Percentiles rank a stretch among this genome's conserved stretches.
Conservation (phyloP, 2,888 invertebrate species). For the Capitulum mitella region DNA sequence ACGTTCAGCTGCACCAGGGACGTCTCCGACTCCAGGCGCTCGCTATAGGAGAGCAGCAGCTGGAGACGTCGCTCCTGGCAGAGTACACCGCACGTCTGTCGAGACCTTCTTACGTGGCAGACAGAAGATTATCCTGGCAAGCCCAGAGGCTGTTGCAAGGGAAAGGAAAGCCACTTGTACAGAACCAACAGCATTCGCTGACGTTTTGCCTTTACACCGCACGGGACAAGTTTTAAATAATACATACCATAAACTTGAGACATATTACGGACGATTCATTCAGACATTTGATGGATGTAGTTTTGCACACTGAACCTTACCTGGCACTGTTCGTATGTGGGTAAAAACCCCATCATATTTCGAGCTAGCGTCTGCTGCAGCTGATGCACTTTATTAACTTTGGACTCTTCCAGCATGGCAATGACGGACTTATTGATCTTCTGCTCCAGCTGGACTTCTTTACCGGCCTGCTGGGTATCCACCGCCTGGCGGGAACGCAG, state of each 20-base stretch:
- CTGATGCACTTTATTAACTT: background rate
- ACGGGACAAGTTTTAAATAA: no score
- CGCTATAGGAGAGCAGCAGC: background rate
- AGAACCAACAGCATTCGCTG: no score
- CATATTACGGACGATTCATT: no score
- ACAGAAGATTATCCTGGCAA: no score
- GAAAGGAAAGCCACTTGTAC: no score
- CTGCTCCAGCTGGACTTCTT: background rate
- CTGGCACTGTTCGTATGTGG: slow-evolving; percentile 13
- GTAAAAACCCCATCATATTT: background rate
- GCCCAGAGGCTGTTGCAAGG: no score
- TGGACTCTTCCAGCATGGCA: slow-evolving; percentile 3
- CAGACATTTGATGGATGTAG: no score
- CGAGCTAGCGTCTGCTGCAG: background rate
- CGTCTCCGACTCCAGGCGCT: slow-evolving; percentile 4
- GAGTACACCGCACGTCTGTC: no score
- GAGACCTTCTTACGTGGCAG: no score
- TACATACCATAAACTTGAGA: no score
- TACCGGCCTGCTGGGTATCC: background rate
- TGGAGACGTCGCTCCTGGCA: slow-evolving; percentile 10
- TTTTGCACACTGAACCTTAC: background rate
- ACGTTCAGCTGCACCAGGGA: background rate
- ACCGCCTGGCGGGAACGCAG: slow-evolving; percentile 5
- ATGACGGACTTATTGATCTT: background rate
- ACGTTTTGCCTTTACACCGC: no score